phyloP scores from a whole-genome alignment of 2,113 vertebrate species.

The Rhinoderma darwinii region DNA sequence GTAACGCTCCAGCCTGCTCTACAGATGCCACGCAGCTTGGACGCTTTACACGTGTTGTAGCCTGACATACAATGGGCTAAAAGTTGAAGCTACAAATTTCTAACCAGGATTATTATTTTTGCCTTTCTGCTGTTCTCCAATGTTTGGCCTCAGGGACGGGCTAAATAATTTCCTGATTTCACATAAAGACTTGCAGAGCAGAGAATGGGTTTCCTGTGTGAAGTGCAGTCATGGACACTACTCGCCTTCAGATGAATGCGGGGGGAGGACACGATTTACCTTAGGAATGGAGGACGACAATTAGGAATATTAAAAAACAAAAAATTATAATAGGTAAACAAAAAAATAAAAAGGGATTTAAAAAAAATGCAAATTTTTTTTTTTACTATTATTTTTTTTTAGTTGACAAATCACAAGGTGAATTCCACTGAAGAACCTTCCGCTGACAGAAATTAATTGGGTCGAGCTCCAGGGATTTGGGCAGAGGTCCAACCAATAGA shows the following conservation, averaged over 20 bases:
- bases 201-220: conserved; percentile 34
- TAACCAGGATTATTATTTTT: not conserved
- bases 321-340: not conserved
- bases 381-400: too few relatives aligned
- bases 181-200: conserved; percentile 11
- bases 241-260: conserved; percentile 2
- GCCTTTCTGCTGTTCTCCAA: not conserved
- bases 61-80: not conserved
- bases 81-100: not conserved
- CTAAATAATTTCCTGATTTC: conserved; percentile 47
- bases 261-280: not conserved
- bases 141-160: conserved; percentile 16
- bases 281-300: not conserved
- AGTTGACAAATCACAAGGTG: too few relatives aligned
- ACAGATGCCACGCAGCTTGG: not conserved
- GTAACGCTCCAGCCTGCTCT: not conserved
- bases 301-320: not conserved
- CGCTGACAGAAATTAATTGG: not conserved
- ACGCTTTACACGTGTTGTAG: not conserved
- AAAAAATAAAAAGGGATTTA: too few relatives aligned
- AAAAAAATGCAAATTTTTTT: too few relatives aligned
- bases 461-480: not conserved
- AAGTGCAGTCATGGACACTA: conserved; percentile 22
- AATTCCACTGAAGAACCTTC: not conserved
- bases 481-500: not conserved